These are phyloP conservation scores for Tupiocoris notatus DNA, from an alignment of 2,888 invertebrate genomes.

Conservation along the genomic window DNA sequence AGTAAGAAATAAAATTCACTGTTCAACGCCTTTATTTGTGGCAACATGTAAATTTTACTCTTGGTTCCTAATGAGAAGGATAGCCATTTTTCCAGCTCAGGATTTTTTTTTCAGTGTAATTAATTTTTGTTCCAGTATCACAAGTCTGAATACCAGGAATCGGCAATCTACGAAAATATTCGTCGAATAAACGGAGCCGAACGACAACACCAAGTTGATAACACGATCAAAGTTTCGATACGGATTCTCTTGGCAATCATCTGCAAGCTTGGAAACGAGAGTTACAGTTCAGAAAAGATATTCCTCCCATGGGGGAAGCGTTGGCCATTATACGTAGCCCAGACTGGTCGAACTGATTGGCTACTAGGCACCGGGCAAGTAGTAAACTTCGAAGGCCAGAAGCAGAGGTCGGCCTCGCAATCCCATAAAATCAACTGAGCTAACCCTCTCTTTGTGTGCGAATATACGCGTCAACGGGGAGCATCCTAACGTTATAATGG, in stretches of 20 bases:
- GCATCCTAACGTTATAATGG: constrained; percentile 24
- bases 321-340: not conserved
- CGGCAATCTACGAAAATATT: no score
- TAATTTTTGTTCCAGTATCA: no score
- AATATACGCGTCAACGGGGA: not conserved
- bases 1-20: not conserved
- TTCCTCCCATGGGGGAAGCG: not conserved
- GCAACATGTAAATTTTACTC: no score
- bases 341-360: constrained; percentile 18
- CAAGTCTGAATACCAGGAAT: no score
- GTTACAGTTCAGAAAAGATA: constrained; percentile 4
- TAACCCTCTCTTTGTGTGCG: not conserved
- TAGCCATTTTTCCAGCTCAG: no score
- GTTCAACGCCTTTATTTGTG: not conserved
- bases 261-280: constrained; percentile 6
- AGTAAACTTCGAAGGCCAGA: constrained; percentile 28
- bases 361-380: constrained; percentile 7
- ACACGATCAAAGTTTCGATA: not conserved
- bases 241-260: constrained; percentile 6
- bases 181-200: not conserved
- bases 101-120: no score
- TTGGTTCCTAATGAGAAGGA: no score
- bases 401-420: not conserved
- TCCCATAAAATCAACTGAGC: not conserved
- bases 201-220: not conserved